These are phyloP conservation scores for Neuroscelio doddi DNA, from an alignment of 2,888 invertebrate genomes.

Conservation along the genomic window DNA sequence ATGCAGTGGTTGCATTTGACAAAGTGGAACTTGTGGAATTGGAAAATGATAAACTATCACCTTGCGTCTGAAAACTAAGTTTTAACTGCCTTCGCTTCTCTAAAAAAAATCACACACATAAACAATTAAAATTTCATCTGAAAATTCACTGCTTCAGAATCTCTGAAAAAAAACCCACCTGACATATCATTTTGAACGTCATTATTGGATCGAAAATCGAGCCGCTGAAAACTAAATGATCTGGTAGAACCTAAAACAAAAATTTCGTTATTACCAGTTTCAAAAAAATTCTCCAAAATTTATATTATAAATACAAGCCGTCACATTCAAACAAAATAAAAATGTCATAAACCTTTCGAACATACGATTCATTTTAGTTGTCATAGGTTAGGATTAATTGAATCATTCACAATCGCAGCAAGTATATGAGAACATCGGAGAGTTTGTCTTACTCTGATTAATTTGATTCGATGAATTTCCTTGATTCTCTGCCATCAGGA, in stretches of 20 bases:
- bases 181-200: constrained; percentile 69
- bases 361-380: neutral
- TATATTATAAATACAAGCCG: too few relatives aligned
- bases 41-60: constrained; percentile 71
- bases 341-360: too few relatives aligned
- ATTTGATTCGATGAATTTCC: constrained; percentile 80
- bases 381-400: constrained; percentile 8
- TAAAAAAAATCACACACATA: constrained; percentile 20
- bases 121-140: neutral
- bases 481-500: constrained; percentile 82
- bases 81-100: constrained; percentile 78
- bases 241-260: constrained; percentile 60
- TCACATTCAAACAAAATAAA: too few relatives aligned
- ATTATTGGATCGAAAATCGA: constrained; percentile 67
- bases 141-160: neutral
- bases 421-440: neutral
- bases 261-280: neutral
- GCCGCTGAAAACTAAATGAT: constrained; percentile 65
- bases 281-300: neutral
- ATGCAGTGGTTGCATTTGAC: constrained; percentile 70
- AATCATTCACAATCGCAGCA: too few relatives aligned
- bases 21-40: constrained; percentile 73
- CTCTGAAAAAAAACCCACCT: constrained; percentile 51
- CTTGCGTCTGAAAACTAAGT: constrained; percentile 73
- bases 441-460: constrained; percentile 65